Conservation (phyloP, 2,888 invertebrate genomes). For the Drosophila algonquin region DNA sequence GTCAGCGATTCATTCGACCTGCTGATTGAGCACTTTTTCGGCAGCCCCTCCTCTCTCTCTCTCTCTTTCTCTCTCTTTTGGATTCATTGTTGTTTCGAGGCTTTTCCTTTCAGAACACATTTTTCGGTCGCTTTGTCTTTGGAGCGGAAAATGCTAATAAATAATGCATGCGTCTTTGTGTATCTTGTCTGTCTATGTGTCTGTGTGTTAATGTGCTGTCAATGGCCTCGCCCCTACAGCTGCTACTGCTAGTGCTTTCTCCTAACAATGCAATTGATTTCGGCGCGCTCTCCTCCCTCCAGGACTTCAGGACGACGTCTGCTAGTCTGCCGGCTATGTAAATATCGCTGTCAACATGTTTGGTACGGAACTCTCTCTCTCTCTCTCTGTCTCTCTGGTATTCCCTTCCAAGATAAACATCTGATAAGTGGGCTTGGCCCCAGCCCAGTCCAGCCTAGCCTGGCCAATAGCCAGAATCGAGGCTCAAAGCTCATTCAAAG, state of each 20-base stretch:
- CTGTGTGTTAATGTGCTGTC: conserved; percentile 69
- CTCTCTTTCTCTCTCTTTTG: conserved; percentile 8
- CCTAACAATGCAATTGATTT: conserved; percentile 72
- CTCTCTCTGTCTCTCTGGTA: conserved; percentile 35
- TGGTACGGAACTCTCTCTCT: conserved; percentile 32
- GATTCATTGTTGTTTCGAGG: conserved; percentile 27
- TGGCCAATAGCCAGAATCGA: conserved; percentile 9
- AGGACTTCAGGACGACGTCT: conserved; percentile 16
- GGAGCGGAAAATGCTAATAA: conserved; percentile 63
- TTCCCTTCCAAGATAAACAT: conserved; percentile 68
- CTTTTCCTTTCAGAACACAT: neutral
- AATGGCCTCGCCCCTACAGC: conserved; percentile 35
- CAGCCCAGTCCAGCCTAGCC: neutral
- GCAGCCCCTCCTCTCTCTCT: conserved; percentile 29
- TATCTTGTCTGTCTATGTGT: conserved; percentile 50
- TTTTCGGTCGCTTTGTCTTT: conserved; percentile 35
- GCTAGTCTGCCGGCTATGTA: conserved; percentile 54
- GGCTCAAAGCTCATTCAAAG: conserved; percentile 57
- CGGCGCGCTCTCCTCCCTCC: neutral
- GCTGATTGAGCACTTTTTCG: conserved; percentile 73
- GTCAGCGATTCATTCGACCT: conserved; percentile 66
- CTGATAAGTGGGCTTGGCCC: conserved; percentile 61
- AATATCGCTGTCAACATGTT: conserved; percentile 70
- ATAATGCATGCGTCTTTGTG: conserved; percentile 73
- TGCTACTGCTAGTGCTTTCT: conserved; percentile 2